Conservation (phyloP, 2,888 invertebrate genomes). For the Campoplex nolae region DNA sequence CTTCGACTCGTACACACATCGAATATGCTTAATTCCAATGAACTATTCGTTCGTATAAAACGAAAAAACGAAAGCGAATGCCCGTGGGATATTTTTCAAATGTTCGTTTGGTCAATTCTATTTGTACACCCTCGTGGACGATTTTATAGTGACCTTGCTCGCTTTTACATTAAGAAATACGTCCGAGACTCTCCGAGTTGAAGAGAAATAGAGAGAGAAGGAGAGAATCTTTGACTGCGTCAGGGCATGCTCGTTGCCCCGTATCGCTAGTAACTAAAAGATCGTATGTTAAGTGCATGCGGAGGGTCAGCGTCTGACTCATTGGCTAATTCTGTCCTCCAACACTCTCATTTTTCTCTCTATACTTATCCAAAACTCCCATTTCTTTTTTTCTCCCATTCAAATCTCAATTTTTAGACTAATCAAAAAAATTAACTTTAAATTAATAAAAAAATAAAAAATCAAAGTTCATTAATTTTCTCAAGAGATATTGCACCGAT, state of each 20-base stretch:
- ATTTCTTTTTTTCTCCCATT: neutral
- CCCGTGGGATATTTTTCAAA: slow-evolving; percentile 14
- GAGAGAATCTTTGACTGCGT: slow-evolving; percentile 39
- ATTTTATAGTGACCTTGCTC: slow-evolving; percentile 65
- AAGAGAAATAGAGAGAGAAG: slow-evolving; percentile 10
- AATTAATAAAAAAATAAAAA: neutral
- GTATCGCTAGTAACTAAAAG: slow-evolving; percentile 8
- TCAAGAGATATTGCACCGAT: neutral
- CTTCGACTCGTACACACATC: neutral
- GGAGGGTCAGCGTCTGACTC: slow-evolving; percentile 72
- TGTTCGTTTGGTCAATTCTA: slow-evolving; percentile 36
- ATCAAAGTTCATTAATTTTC: no score
- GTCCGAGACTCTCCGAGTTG: neutral
- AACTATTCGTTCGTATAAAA: slow-evolving; percentile 1
- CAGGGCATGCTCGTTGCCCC: slow-evolving; percentile 32
- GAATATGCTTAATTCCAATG: neutral
- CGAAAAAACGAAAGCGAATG: neutral
- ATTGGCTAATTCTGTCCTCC: slow-evolving; percentile 73
- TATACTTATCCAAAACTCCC: neutral
- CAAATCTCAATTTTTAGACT: neutral
- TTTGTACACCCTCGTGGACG: slow-evolving; percentile 40
- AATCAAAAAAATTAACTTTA: no score
- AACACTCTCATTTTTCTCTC: slow-evolving; percentile 62
- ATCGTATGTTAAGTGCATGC: slow-evolving; percentile 41
- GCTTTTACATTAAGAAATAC: slow-evolving; percentile 54